Evolutionary conservation across 2,113 vertebrate species (phyloP), one percentile per base, ranked within the genome.

Genomic region (Sclerurus mexicanus): DNA sequence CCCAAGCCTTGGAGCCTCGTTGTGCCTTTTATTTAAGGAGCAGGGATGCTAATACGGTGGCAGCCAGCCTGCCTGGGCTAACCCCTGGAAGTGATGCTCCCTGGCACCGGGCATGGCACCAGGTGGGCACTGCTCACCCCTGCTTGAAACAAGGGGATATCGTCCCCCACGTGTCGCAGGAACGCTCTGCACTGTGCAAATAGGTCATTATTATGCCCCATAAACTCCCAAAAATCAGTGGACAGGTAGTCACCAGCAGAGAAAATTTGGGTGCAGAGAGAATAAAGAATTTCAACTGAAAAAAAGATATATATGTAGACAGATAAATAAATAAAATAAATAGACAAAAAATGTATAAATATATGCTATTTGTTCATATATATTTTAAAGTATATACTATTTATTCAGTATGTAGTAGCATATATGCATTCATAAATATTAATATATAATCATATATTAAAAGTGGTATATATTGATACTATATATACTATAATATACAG

Each of bases 131-230:
- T 7, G 44, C 28, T 80, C 67, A 47, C 35, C 69, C 76, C 40
- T 9, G 1, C 72, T 23, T 0, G 0, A 77, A 59, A 63, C 46
- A 9, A 5, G 4, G 50, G 22, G 37, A 7, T 8, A 0, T 7
- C 8, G 18, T 56, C 59, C 35, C 40, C 11, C 0, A 0, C 2
- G 0, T 11, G 20, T 12, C 58, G 46, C 5, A 1, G 42, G 9
- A 33, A 49, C 12, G 10, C 28, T 30, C 40, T 10, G 44, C 16
- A 3, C 13, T 2, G 2, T n/a, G 63, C 16, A 52, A 84, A 84
- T 6, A 24, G 40, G 27, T 47, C 31, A 6, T 16, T n/a, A 28
- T 10, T 47, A 7, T 0, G 3, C 7, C 19, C 37, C 3, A 1
- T 1, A 76, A 52, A 66, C 9, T 37, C 31, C 23, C 67, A 44